Percentiles rank a stretch among this genome's conserved stretches.
Evolutionary conservation across 2,113 vertebrate genomes (phyloP).

Genomic region (Phalacrocorax aristotelis): DNA sequence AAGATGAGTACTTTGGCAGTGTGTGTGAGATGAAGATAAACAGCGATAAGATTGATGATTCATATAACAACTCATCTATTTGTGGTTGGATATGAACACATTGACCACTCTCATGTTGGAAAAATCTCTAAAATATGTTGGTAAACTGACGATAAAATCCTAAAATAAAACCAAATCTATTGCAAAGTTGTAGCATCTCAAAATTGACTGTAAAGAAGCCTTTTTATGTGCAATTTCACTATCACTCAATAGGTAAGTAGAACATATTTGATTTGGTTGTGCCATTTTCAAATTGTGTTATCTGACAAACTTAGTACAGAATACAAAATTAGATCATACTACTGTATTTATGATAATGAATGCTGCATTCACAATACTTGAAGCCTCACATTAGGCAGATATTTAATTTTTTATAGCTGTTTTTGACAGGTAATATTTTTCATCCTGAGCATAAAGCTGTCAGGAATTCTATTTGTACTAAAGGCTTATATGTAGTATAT

Average conservation of each 20-base stretch:
- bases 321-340: conserved; percentile 51
- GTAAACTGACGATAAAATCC: neutral
- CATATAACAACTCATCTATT: neutral
- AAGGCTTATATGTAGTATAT: conserved; percentile 10
- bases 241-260: conserved; percentile 42
- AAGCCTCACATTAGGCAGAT: conserved; percentile 19
- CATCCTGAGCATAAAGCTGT: conserved; percentile 43
- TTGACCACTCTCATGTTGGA: neutral
- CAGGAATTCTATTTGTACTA: conserved; percentile 53
- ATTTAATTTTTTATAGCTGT: conserved; percentile 62
- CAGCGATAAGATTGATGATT: neutral
- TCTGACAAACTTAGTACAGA: conserved; percentile 55
- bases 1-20: neutral
- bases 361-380: conserved; percentile 42
- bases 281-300: conserved; percentile 60
- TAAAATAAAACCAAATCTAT: neutral
- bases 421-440: conserved; percentile 64
- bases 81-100: neutral
- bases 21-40: neutral
- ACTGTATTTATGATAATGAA: conserved; percentile 60
- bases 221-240: conserved; percentile 47
- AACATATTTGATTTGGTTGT: conserved; percentile 58
- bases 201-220: conserved; percentile 24
- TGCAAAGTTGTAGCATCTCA: neutral
- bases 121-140: neutral